Evolutionary conservation across 2,113 vertebrate genomes (phyloP).

Genomic region (Corythoichthys intestinalis): DNA sequence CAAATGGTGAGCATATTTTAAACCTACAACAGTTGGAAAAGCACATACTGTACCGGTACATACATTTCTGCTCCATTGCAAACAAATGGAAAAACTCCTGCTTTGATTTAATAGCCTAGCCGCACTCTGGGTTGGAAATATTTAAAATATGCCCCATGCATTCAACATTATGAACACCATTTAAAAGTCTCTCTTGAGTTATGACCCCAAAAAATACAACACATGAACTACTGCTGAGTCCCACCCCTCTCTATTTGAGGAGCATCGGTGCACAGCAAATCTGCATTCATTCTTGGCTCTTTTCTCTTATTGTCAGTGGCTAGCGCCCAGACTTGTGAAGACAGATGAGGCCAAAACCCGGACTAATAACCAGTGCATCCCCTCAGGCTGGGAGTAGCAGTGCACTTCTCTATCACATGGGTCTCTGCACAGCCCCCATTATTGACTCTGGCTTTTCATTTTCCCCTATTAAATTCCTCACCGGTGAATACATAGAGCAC

Average conservation of each 20-base stretch:
- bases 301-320: conserved; percentile 56
- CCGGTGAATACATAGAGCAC: conserved; percentile 2
- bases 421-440: conserved; percentile 46
- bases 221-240: conserved; percentile 26
- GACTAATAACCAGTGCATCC: conserved; percentile 63
- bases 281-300: conserved; percentile 54
- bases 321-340: conserved; percentile 49
- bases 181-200: conserved; percentile 38
- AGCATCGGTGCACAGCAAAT: conserved; percentile 55
- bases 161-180: conserved; percentile 22
- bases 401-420: conserved; percentile 54
- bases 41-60: neutral
- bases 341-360: conserved; percentile 59
- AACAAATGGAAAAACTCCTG: conserved; percentile 3
- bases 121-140: neutral
- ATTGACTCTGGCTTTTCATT: conserved; percentile 64
- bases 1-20: neutral
- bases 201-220: conserved; percentile 48
- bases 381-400: conserved; percentile 43
- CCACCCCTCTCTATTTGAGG: conserved; percentile 52
- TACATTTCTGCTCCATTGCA: neutral
- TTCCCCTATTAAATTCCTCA: conserved; percentile 58
- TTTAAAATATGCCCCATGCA: conserved; percentile 8
- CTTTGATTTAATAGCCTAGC: neutral
- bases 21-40: neutral